Conservation (phyloP, 2,113 vertebrate species). For the Sceloporus undulatus region DNA sequence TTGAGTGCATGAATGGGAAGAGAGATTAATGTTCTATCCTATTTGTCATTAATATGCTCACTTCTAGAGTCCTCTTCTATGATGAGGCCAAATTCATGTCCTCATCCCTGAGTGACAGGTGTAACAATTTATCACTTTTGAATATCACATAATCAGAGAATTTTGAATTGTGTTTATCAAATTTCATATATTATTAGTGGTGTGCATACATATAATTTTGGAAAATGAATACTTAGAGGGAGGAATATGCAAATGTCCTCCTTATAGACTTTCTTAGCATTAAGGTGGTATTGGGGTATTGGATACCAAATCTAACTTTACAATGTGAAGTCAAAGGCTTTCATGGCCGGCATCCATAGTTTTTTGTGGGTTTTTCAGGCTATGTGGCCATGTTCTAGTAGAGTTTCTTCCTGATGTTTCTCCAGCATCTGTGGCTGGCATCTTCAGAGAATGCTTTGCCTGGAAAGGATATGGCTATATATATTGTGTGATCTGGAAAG, state of each 20-base stretch:
- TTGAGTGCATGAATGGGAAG: background rate
- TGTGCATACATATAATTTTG: background rate
- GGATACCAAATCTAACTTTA: no score
- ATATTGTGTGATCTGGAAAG: no score
- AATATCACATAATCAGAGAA: background rate
- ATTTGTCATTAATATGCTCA: background rate
- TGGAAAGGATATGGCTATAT: no score
- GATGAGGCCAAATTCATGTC: background rate
- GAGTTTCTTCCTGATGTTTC: no score
- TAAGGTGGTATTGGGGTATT: background rate
- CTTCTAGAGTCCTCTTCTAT: background rate
- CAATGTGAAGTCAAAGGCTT: no score
- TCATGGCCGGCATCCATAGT: no score
- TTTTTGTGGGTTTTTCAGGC: no score
- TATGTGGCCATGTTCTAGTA: no score
- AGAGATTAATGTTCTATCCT: background rate
- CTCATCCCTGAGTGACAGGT: background rate
- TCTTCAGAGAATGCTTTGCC: no score
- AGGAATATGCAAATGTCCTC: background rate
- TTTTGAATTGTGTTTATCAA: background rate
- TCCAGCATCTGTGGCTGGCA: no score
- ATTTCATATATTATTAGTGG: background rate
- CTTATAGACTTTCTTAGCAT: background rate
- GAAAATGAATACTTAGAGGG: background rate
- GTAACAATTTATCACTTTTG: background rate